Percentiles rank a stretch among this genome's conserved stretches.
Conservation (phyloP, 2,888 invertebrate species). For the Idaea dimidiata region DNA sequence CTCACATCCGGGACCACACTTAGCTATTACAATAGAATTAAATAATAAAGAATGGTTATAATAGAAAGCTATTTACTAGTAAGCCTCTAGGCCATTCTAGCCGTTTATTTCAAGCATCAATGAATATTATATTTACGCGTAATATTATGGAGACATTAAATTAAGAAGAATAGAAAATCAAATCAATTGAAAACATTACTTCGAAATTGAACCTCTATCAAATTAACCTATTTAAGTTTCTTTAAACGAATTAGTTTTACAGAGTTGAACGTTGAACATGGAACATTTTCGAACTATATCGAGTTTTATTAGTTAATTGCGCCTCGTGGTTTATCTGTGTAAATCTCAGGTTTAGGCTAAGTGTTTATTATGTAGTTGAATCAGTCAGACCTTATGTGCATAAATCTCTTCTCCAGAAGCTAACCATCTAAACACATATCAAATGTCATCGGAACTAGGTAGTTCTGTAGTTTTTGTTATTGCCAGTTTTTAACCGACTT, state of each 20-base stretch:
- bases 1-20: constrained; percentile 14
- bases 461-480: too few relatives aligned
- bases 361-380: too few relatives aligned
- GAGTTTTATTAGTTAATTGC: not conserved
- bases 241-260: too few relatives aligned
- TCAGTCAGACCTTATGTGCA: too few relatives aligned
- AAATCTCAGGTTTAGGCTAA: too few relatives aligned
- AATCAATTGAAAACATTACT: not conserved
- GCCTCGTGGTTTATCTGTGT: not conserved
- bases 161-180: not conserved
- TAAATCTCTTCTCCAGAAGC: too few relatives aligned
- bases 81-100: not conserved
- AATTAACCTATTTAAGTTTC: too few relatives aligned
- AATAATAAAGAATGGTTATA: not conserved
- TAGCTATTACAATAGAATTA: not conserved
- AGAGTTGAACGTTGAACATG: not conserved
- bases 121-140: not conserved
- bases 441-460: too few relatives aligned
- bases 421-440: too few relatives aligned
- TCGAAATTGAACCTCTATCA: too few relatives aligned
- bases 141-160: not conserved
- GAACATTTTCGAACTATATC: not conserved
- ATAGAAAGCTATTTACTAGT: not conserved
- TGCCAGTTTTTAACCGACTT: too few relatives aligned
- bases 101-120: not conserved